These are phyloP conservation scores for Dissostichus mawsoni DNA, from an alignment of 2,113 vertebrate genomes.

Conservation along the genomic window DNA sequence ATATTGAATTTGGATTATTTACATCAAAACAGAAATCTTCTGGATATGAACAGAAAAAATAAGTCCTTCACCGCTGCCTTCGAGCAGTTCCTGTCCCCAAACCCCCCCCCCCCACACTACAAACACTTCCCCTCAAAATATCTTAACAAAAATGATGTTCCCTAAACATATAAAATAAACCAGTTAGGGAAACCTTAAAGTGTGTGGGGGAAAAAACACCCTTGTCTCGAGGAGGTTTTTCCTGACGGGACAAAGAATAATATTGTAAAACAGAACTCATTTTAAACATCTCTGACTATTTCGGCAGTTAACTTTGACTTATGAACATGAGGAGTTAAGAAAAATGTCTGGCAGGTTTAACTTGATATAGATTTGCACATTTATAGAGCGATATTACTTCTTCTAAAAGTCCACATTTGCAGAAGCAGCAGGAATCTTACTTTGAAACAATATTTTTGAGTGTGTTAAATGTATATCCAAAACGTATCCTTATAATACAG, in stretches of 20 bases:
- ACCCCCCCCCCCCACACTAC: slow-evolving; percentile 11
- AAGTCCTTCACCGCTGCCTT: slow-evolving; percentile 68
- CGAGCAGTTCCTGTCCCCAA: slow-evolving; percentile 60
- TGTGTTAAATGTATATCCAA: not conserved
- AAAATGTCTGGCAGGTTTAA: not conserved
- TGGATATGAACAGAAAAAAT: slow-evolving; percentile 64
- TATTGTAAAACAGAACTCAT: slow-evolving; percentile 25
- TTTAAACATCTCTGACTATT: slow-evolving; percentile 15
- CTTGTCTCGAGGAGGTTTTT: slow-evolving; percentile 21
- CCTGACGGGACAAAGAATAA: slow-evolving; percentile 1
- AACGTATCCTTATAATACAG: not conserved
- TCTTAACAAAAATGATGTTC: slow-evolving; percentile 45
- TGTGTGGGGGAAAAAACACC: not conserved
- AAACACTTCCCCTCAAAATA: slow-evolving; percentile 29
- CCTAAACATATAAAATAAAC: slow-evolving; percentile 62
- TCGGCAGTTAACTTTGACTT: slow-evolving; percentile 53
- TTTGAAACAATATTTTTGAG: not conserved
- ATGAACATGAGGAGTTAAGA: slow-evolving; percentile 56
- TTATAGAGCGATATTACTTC: not conserved
- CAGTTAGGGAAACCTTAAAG: slow-evolving; percentile 30
- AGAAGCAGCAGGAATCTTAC: slow-evolving; percentile 15
- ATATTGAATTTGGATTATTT: slow-evolving; percentile 79
- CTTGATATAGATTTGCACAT: slow-evolving; percentile 7
- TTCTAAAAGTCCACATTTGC: not conserved
- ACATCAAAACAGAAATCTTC: slow-evolving; percentile 72